Evolutionary conservation across 2,888 invertebrate species (phyloP), one percentile per base, ranked within the genome.

Genomic region (Escarpia spicata): DNA sequence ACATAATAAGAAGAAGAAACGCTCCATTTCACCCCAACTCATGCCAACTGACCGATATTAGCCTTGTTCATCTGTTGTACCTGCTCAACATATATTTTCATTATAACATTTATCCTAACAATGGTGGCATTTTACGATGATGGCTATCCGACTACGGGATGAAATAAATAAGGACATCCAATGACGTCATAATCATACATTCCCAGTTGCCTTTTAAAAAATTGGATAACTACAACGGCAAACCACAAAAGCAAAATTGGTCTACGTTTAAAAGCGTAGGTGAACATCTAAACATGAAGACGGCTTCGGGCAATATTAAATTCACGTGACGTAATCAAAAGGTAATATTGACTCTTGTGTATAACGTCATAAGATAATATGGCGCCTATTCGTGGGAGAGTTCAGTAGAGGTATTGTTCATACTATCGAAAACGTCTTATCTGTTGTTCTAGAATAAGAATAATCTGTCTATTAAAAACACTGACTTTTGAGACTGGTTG

Each of bases 321-420:
- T 75, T 75, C 75, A n/a, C 75, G 26, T 75, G 75, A 75, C 75
- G 75, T 75, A 75, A 75, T 26, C 75, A 75, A 75, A 75, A 75
- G 19, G 75, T 6, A 75, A 26, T 6, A 26, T 26, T n/a, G n/a
- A 52, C 26, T 6, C 75, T 75, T 75, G 75, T n/a, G 75, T 75
- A n/a, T 26, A n/a, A 75, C 75, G 75, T 75, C 75, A 75, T 26
- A 19, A 26, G 75, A 19, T 75, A 75, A n/a, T 75, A n/a, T 75
- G 75, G 75, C 75, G n/a, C 26, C 75, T 75, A n/a, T 26, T 26
- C 75, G 75, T n/a, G 75, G 75, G 0, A 75, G 75, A 75, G 4
- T 75, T 75, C 75, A 15, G 26, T 75, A 75, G n/a, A 75, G 75
- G 75, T 75, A 75, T 75, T 75, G 19, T 15, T 75, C 19, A 12